phyloP scores from a whole-genome alignment of 2,797 vertebrate species.

The Hoplostethus atlanticus region DNA sequence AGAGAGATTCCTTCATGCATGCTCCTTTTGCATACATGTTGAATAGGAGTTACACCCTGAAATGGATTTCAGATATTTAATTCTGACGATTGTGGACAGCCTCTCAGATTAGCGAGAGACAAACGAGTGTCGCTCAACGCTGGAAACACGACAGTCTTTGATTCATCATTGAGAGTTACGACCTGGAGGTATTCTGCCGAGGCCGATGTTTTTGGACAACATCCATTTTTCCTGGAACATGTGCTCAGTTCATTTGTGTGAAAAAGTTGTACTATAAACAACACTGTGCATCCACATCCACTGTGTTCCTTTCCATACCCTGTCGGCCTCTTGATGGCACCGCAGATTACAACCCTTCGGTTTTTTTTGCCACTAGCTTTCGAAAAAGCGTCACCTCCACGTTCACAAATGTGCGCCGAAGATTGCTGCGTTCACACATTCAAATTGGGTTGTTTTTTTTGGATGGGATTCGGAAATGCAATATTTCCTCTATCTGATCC shows the following conservation, averaged over 20 bases:
- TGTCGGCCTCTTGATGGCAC: too few relatives aligned
- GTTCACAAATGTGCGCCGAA: too few relatives aligned
- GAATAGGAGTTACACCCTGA: too few relatives aligned
- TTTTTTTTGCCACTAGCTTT: too few relatives aligned
- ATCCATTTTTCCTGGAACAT: background rate
- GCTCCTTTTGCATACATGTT: background rate
- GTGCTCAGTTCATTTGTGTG: background rate
- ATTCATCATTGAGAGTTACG: background rate
- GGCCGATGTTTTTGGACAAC: background rate
- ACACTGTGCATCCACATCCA: background rate
- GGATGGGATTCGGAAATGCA: too few relatives aligned
- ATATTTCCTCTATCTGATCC: slow-evolving; percentile 49
- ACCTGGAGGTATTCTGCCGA: background rate
- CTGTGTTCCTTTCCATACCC: too few relatives aligned
- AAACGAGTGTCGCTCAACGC: background rate
- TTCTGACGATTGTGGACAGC: background rate
- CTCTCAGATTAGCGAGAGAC: too few relatives aligned
- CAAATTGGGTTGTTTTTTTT: too few relatives aligned
- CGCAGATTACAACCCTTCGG: too few relatives aligned
- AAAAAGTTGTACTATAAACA: background rate
- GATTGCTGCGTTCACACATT: too few relatives aligned
- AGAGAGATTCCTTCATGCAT: slow-evolving; percentile 1
- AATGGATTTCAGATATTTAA: background rate
- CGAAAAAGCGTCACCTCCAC: too few relatives aligned
- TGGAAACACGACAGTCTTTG: slow-evolving; percentile 9